Percentiles rank a stretch among this genome's conserved stretches.
Evolutionary conservation across 2,888 invertebrate species (phyloP).

Genomic region (Eremobia ochroleuca): DNA sequence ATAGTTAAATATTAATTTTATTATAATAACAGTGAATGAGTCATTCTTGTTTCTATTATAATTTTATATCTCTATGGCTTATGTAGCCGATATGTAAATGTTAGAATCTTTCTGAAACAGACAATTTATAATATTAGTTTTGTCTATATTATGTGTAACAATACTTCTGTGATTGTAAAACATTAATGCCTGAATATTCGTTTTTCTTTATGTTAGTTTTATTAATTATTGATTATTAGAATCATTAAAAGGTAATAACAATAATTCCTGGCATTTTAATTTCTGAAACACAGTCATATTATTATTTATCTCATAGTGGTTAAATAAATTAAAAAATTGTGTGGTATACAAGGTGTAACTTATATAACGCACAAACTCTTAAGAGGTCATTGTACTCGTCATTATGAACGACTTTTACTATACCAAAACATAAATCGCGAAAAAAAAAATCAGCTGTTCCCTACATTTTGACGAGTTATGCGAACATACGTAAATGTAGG

Average conservation of each 20-base stretch:
- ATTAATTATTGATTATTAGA: constrained; percentile 68
- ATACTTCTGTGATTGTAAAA: constrained; percentile 82
- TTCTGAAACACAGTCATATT: constrained; percentile 52
- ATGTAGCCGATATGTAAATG: constrained; percentile 69
- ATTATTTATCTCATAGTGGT: constrained; percentile 32
- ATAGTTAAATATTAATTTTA: constrained; percentile 76
- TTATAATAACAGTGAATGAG: constrained; percentile 75
- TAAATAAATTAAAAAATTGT: too few species aligned
- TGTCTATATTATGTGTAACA: constrained; percentile 70
- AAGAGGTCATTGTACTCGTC: too few species aligned
- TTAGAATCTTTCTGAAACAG: constrained; percentile 70
- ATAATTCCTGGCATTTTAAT: constrained; percentile 61
- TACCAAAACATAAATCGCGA: too few species aligned
- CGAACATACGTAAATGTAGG: too few species aligned
- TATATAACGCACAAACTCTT: too few species aligned
- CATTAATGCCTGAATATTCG: constrained; percentile 76
- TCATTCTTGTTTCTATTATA: constrained; percentile 73
- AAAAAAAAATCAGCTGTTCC: too few species aligned
- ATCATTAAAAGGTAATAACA: constrained; percentile 66
- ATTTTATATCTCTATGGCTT: constrained; percentile 59
- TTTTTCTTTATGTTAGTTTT: constrained; percentile 74
- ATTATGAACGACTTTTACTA: too few species aligned
- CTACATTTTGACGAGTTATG: too few species aligned
- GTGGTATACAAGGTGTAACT: too few species aligned
- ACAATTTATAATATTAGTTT: constrained; percentile 68